Conservation (phyloP, 2,113 vertebrate genomes). For the Stigmatopora nigra region DNA sequence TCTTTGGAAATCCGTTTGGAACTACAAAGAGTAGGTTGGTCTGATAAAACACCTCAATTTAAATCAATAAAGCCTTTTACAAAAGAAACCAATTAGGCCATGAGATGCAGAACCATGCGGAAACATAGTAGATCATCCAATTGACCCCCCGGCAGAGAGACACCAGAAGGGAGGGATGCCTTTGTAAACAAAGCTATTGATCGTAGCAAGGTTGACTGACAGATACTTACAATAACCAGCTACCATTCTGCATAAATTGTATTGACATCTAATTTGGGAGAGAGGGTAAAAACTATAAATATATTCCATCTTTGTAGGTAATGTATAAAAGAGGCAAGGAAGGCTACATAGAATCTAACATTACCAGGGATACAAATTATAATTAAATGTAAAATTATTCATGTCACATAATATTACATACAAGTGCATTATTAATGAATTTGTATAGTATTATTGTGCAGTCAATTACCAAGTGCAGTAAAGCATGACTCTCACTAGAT, state of each 20-base stretch:
- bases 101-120: slow-evolving; percentile 63
- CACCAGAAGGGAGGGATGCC: slow-evolving; percentile 10
- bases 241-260: background rate
- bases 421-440: background rate
- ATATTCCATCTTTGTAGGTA: too few relatives aligned
- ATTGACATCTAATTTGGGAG: too few relatives aligned
- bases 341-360: too few relatives aligned
- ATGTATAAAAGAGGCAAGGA: too few relatives aligned
- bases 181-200: slow-evolving; percentile 57
- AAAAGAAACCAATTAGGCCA: slow-evolving; percentile 71
- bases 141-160: slow-evolving; percentile 45
- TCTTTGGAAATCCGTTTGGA: slow-evolving; percentile 70
- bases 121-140: slow-evolving; percentile 44
- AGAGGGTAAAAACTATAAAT: too few relatives aligned
- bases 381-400: too few relatives aligned
- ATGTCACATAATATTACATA: too few relatives aligned
- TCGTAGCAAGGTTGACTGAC: slow-evolving; percentile 18
- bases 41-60: slow-evolving; percentile 72
- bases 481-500: slow-evolving; percentile 40
- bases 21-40: slow-evolving; percentile 61
- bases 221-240: background rate
- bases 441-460: background rate
- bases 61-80: slow-evolving; percentile 68
- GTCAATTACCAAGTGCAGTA: slow-evolving; percentile 1
- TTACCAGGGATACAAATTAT: too few relatives aligned